These are phyloP conservation scores for Pantelozetes paolii DNA, from an alignment of 2,888 invertebrate species.

Conservation along the genomic window DNA sequence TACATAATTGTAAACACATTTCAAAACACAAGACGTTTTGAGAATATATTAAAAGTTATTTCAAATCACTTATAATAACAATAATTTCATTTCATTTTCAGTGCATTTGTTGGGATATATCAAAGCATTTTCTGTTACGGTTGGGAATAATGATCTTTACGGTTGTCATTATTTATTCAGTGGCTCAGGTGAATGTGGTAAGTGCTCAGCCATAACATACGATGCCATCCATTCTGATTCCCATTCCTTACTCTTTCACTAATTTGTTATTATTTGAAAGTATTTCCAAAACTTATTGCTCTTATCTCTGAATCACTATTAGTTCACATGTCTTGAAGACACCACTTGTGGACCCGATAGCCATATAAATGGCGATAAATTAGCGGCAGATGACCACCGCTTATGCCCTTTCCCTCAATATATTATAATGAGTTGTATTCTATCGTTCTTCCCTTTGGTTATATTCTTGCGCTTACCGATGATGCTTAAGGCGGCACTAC, in stretches of 20 bases:
- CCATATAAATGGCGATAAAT: conserved; percentile 22
- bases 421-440: conserved; percentile 74
- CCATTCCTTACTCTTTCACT: neutral
- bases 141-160: conserved; percentile 82
- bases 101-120: conserved; percentile 80
- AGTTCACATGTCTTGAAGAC: conserved; percentile 48
- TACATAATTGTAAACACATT: too few relatives aligned
- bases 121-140: conserved; percentile 73
- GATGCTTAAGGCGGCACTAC: conserved; percentile 70
- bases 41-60: neutral
- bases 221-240: neutral
- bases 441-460: conserved; percentile 77
- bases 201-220: conserved; percentile 54
- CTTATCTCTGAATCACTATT: conserved; percentile 19
- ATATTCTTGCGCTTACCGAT: conserved; percentile 79
- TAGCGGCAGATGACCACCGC: conserved; percentile 61
- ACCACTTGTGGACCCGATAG: conserved; percentile 38
- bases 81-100: conserved; percentile 53
- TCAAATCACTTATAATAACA: neutral
- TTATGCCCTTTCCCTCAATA: conserved; percentile 81
- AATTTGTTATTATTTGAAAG: neutral
- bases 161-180: conserved; percentile 76
- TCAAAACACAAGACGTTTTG: neutral
- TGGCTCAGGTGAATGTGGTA: conserved; percentile 88
- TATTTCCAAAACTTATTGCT: neutral